Conservation (phyloP, 2,888 invertebrate species). For the Euclidia mi region DNA sequence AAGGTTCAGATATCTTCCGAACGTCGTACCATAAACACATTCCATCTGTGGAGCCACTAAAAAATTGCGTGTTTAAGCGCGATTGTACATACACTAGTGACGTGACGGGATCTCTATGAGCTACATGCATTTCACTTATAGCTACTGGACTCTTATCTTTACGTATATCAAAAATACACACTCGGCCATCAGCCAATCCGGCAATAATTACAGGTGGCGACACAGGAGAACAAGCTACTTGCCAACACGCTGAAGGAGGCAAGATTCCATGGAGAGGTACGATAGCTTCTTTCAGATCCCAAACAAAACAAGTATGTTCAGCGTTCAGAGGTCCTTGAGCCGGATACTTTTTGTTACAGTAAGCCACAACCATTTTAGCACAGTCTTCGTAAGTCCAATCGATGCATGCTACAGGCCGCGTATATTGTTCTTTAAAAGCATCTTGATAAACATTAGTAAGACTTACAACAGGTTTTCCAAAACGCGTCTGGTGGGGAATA, state of each 20-base stretch:
- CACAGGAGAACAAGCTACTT: conserved; percentile 64
- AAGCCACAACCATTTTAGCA: conserved; percentile 91
- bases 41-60: conserved; percentile 91
- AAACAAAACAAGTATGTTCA: conserved; percentile 90
- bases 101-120: conserved; percentile 86
- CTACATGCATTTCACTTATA: conserved; percentile 84
- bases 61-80: conserved; percentile 90
- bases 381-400: conserved; percentile 92
- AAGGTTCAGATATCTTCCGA: conserved; percentile 89
- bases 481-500: conserved; percentile 78
- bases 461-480: conserved; percentile 84
- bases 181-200: conserved; percentile 72
- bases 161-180: conserved; percentile 93
- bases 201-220: conserved; percentile 63
- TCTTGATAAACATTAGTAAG: conserved; percentile 92
- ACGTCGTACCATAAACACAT: conserved; percentile 92
- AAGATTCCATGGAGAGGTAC: conserved; percentile 52
- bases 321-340: conserved; percentile 46
- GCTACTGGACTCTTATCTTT: conserved; percentile 93
- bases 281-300: conserved; percentile 88
- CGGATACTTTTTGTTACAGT: conserved; percentile 80
- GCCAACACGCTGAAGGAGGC: conserved; percentile 71
- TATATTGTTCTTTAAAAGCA: conserved; percentile 58
- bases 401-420: conserved; percentile 86
- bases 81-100: conserved; percentile 89